These are phyloP conservation scores for Phyllotreta cruciferae DNA, from an alignment of 2,888 invertebrate species.

Conservation along the genomic window DNA sequence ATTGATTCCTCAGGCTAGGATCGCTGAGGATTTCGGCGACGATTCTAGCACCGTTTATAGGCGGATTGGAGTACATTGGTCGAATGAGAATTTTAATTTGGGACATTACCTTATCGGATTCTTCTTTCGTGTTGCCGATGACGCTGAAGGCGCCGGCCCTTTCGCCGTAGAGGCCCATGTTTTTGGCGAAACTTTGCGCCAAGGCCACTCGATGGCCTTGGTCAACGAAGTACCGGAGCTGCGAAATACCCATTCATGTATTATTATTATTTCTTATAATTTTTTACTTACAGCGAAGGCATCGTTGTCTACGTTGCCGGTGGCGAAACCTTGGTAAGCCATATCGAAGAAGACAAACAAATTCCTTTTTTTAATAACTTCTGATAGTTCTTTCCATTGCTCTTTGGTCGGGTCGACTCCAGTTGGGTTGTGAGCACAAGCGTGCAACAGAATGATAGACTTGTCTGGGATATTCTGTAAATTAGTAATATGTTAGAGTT, in stretches of 20 bases:
- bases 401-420: constrained; percentile 88
- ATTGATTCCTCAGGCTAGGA: constrained; percentile 71
- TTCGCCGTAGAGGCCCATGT: constrained; percentile 94
- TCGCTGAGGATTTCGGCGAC: constrained; percentile 84
- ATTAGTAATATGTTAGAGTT: constrained; percentile 8
- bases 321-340: constrained; percentile 98
- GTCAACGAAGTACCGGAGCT: constrained; percentile 80
- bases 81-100: constrained; percentile 95
- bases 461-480: constrained; percentile 89
- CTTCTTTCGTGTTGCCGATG: constrained; percentile 76
- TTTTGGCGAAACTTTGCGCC: constrained; percentile 96
- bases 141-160: constrained; percentile 91
- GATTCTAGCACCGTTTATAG: constrained; percentile 90
- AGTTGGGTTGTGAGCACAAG: constrained; percentile 98
- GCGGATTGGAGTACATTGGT: constrained; percentile 97
- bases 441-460: constrained; percentile 90
- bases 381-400: constrained; percentile 90
- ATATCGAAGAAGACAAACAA: constrained; percentile 95
- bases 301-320: constrained; percentile 85
- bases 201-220: constrained; percentile 88
- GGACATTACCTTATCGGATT: constrained; percentile 85
- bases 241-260: constrained; percentile 12
- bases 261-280: too few species aligned
- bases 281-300: constrained; percentile 74
- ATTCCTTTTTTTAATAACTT: constrained; percentile 79